These are phyloP conservation scores for Denticeps clupeoides DNA, from an alignment of 2,797 vertebrate species.

Conservation along the genomic window DNA sequence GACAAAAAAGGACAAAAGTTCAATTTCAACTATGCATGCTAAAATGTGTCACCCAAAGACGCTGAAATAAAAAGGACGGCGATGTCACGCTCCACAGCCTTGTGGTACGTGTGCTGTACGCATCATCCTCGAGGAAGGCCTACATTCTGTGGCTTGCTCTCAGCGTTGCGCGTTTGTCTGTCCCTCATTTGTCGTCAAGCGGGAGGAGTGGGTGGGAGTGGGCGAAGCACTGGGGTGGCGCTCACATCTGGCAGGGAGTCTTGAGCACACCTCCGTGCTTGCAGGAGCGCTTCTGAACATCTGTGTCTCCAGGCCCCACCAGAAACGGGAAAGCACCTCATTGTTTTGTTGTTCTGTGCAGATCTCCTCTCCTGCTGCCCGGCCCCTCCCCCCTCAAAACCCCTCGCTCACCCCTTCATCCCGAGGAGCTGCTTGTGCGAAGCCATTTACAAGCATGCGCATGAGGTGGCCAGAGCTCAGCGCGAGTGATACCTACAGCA, in stretches of 20 bases:
- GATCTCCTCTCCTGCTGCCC: slow-evolving; percentile 26
- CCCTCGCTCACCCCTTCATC: neutral
- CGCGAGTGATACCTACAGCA: too few species aligned
- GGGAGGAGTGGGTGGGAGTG: slow-evolving; percentile 35
- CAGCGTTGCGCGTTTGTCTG: slow-evolving; percentile 3
- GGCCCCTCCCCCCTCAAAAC: too few species aligned
- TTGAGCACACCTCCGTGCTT: slow-evolving; percentile 45
- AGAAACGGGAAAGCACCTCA: slow-evolving; percentile 35
- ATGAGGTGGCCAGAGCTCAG: too few species aligned
- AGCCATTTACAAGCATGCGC: too few species aligned
- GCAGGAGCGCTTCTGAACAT: slow-evolving; percentile 48
- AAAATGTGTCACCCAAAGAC: too few species aligned
- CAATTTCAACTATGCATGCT: too few species aligned
- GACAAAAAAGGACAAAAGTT: too few species aligned
- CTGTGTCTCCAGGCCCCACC: slow-evolving; percentile 57
- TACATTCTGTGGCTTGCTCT: neutral
- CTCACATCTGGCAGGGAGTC: slow-evolving; percentile 64
- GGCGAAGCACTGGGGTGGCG: slow-evolving; percentile 42
- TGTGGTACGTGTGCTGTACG: too few species aligned
- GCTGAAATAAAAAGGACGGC: too few species aligned
- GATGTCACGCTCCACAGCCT: too few species aligned
- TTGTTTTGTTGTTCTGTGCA: slow-evolving; percentile 45
- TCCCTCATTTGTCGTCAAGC: slow-evolving; percentile 29
- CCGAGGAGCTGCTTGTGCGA: too few species aligned
- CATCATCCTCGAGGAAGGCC: too few species aligned